Evolutionary conservation across 2,113 vertebrate species (phyloP).

Genomic region (Hystrix cristata): DNA sequence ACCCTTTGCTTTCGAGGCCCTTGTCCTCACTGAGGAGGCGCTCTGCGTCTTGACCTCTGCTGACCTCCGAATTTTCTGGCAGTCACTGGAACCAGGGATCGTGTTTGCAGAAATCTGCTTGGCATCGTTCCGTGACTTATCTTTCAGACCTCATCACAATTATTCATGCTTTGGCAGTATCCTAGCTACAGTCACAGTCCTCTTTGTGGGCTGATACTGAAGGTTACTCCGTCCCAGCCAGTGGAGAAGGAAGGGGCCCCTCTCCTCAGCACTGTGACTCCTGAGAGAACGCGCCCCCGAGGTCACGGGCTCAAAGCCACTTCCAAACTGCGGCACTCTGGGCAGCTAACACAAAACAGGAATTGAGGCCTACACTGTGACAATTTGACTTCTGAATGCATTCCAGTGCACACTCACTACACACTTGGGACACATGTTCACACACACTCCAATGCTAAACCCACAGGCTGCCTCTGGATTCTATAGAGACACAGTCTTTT

Average conservation of each 20-base stretch:
- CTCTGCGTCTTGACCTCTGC: constrained; percentile 58
- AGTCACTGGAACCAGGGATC: constrained; percentile 68
- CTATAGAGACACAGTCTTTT: background rate
- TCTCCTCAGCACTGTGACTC: background rate
- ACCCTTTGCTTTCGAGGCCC: background rate
- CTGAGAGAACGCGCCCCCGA: background rate
- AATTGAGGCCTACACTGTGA: background rate
- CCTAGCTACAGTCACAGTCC: constrained; percentile 79
- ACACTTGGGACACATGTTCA: background rate
- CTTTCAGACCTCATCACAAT: constrained; percentile 79
- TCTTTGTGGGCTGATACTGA: constrained; percentile 31
- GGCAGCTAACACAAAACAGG: background rate
- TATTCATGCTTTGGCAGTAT: constrained; percentile 80
- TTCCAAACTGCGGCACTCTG: background rate
- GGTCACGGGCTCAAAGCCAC: background rate
- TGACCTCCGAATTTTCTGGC: constrained; percentile 71
- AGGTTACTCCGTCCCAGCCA: constrained; percentile 63
- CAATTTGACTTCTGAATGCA: background rate
- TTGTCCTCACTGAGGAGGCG: constrained; percentile 5
- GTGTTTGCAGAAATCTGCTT: constrained; percentile 79
- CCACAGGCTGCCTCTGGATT: background rate
- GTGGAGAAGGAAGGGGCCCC: background rate
- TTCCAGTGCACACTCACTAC: background rate
- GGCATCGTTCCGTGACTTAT: constrained; percentile 74
- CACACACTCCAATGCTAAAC: background rate